Evolutionary conservation across 53 echinoderm and acorn worm species (phyloP), one percentile per base, ranked within the genome.

Genomic region (Echinometra lucunter): DNA sequence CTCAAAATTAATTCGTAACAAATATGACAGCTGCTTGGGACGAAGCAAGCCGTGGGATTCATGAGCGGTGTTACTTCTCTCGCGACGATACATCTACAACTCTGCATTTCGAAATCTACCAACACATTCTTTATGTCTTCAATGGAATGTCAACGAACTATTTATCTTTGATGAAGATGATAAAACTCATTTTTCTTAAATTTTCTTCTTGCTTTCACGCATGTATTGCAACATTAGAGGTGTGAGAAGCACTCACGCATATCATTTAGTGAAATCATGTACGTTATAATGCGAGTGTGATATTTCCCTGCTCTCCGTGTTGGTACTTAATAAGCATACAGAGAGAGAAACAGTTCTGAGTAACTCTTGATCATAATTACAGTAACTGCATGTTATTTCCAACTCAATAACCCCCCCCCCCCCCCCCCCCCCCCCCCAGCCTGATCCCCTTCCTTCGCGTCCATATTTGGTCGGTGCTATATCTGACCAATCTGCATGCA

Each of bases 1-100:
- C 82, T 94, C 94, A 94, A 60, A 94, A 94, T 94, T 94, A 83
- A 94, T 94, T 83, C 67, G 83, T 63, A 94, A 94, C 85, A 94
- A 94, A 94, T 94, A 94, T 94, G 94, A 94, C 94, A 94, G 93
- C 94, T 94, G 94, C 44, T 44, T 9, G 30, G 32, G 21, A 66
- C 45, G 30, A 19, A 78, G 25, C 80, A 1, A 23, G 70, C 60
- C 93, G 37, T 80, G 57, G 75, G 44, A 74, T 32, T 92, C 57
- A 28, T 56, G 34, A 56, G 34, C 18, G 28, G 80, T 57, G 93
- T 56, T 80, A 55, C 93, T 15, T 74, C 80, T 55, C 74, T 34
- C 80, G 57, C 58, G 25, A 60, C 89, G 89, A 57, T 89, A 40
- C 38, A 38, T 58, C 37, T 19, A 63, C 89, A 40, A 25, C 28